Evolutionary conservation across 2,888 invertebrate species (phyloP), one percentile per base, ranked within the genome.

Genomic region (Microctonus aethiopoides): DNA sequence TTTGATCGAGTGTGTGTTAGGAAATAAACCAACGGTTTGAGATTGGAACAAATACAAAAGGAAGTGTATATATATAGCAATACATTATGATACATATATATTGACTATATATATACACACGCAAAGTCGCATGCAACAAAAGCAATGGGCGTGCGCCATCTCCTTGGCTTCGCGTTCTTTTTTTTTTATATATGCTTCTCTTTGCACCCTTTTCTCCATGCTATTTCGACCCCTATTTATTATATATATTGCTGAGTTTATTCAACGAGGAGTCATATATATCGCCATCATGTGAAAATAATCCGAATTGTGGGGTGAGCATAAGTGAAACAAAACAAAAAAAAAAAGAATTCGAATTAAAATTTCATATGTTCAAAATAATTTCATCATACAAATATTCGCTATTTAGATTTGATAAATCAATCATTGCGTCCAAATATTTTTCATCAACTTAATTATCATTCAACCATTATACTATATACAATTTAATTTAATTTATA

Each of bases 51-150:
- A n/a, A n/a, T n/a, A n/a, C n/a, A n/a, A n/a, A n/a, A n/a, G n/a
- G n/a, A n/a, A n/a, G n/a, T n/a, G n/a, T n/a, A 36, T 13, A 36
- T 13, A 59, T 13, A 59, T 13, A 59, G 7, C 34, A 61, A 39
- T 20, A 22, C 36, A 36, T 13, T 22, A 24, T 36, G n/a, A 41
- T 36, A 13, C 13, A 9, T 62, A 46, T 13, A 46, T 57, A 10
- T 57, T 16, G 46, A 46, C 16, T 16, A n/a, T 20, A n/a, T 52
- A 24, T 54, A 52, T 24, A 24, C 64, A 62, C 72, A 72, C 70
- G 70, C 72, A 57, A 74, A 71, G 64, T 71, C 61, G 67, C 71
- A 71, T 74, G 71, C 62, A 36, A 63, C 9, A 29, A 26, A 20
- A 64, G 59, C 71, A 64, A 74, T 72, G 68, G 67, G 67, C 67